Evolutionary conservation across 2,888 invertebrate species (phyloP).

Genomic region (Ashinkailepas kermadecensis): DNA sequence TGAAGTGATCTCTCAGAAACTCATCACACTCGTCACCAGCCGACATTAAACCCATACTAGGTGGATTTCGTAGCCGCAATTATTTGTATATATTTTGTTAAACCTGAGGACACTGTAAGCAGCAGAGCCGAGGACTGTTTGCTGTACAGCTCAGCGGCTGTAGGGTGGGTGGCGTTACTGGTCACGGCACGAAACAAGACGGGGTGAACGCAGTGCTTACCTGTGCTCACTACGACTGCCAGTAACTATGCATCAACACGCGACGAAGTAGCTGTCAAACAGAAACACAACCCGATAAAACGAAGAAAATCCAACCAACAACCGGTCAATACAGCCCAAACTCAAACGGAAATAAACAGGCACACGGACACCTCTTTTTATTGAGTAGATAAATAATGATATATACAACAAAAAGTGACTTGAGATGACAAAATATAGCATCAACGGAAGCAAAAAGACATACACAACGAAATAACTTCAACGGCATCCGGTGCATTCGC

Average conservation of each 20-base stretch:
- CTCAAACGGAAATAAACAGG: background rate
- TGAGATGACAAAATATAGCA: background rate
- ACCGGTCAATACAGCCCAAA: background rate
- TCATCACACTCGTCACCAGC: too few species aligned
- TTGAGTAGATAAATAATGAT: constrained; percentile 16
- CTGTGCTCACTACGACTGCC: background rate
- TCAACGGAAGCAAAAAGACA: background rate
- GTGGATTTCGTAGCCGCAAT: too few species aligned
- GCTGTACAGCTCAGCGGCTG: too few species aligned
- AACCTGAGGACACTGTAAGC: too few species aligned
- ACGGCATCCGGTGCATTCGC: too few species aligned
- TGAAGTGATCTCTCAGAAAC: too few species aligned
- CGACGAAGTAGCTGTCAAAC: background rate
- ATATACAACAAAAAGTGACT: constrained; percentile 10
- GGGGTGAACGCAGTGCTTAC: background rate
- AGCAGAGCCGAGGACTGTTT: too few species aligned
- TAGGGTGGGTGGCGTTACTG: too few species aligned
- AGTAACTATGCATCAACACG: background rate
- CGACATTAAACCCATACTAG: too few species aligned
- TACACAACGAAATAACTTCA: background rate
- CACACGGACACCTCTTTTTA: background rate
- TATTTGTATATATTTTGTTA: too few species aligned
- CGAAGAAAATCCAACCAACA: background rate
- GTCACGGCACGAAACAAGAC: too few species aligned
- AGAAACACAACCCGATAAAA: background rate